Base-by-base conservation (phyloP, 2,888 invertebrate genomes). In the Physocephala rufipes region DNA sequence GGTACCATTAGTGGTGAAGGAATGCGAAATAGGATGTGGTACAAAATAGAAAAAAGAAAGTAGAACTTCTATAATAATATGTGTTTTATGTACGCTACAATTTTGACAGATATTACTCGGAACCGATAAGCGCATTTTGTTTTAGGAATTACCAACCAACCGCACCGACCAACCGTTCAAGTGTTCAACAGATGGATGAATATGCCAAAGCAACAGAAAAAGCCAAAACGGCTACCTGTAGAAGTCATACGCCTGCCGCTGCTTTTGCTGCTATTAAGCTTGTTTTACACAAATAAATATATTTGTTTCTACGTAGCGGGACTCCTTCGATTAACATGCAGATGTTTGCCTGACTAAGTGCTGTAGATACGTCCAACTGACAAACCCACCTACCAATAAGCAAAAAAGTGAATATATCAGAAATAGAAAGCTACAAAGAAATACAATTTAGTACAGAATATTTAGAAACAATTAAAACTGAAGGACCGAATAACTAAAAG, bases 301-400 rank as follows among this genome's bases (percentile, higher is more conserved):
- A 70, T 70, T 70, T 70, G 70, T 70, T 47, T 63, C 45, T 3
- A 45, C 70, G 47, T 64, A 49, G 70, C 47, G 53, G 70, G 63
- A 58, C 36, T 7, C 43, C 55, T 28, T 58, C 24, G 19, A 24
- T 55, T 45, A 64, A 64, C 70, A 70, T 70, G 64, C 70, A 55
- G 70, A 70, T 70, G 55, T 61, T 21, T 26, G 68, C 21, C 67
- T 51, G 68, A 68, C 62, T 62, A 62, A 51, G 36, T 58, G 53
- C 43, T 16, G 26, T 24, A 45, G 43, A 53, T 66, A 55, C 15
- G 36, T 7, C 36, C 36, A 36, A 36, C 9, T 36, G 36, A 9
- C 36, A 36, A 36, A 36, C 36, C 36, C 4, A 4, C 5, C 24
- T 1, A 24, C 24, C 53, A 36, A 28, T 12, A 12, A 19, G 2